Evolutionary conservation across 2,113 vertebrate genomes (phyloP), one percentile per base, ranked within the genome.

Genomic region (Genyomyrus donnyi): DNA sequence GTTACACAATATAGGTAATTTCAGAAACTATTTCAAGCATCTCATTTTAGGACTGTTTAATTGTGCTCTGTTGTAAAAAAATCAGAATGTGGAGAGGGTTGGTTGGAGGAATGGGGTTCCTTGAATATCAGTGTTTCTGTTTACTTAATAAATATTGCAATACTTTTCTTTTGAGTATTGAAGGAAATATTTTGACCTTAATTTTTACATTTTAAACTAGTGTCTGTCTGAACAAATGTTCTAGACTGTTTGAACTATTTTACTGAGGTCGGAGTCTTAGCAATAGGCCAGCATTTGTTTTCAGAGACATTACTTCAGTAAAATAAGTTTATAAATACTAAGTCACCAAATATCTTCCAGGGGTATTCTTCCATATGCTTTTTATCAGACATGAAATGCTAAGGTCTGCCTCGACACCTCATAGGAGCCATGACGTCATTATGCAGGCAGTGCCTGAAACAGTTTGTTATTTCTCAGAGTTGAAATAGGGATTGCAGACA

Each of bases 251-350:
- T 31, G n/a, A n/a, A 53, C 8, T 70, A 27, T 13, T 31, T 50
- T 31, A 52, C 53, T 53, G 10, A 52, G 21, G 19, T 77, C 21
- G 35, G 52, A 85, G 49, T 53, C 46, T 39, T 46, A 90, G 85
- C 27, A 77, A 58, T 15, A 86, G 89, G 17, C 24, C 45, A 84
- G 52, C 48, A 39, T 86, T 42, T 87, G 85, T 48, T 52, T 87
- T 77, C 15, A 46, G 58, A 90, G 89, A 90, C 85, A 88, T 90
- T 90, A 90, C 89, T 85, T 90, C 89, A 90, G 58, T 48, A 77
- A 80, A 90, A 88, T 50, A 85, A 56, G 9, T 42, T 19, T 70
- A n/a, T n/a, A 49, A 90, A 90, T 31, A 85, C 39, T 46, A 27
- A 56, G 80, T 48, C 35, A 49, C 21, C 39, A 8, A 52, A 42